Conservation (phyloP, 2,113 vertebrate genomes). For the Clarias macrocephalus region DNA sequence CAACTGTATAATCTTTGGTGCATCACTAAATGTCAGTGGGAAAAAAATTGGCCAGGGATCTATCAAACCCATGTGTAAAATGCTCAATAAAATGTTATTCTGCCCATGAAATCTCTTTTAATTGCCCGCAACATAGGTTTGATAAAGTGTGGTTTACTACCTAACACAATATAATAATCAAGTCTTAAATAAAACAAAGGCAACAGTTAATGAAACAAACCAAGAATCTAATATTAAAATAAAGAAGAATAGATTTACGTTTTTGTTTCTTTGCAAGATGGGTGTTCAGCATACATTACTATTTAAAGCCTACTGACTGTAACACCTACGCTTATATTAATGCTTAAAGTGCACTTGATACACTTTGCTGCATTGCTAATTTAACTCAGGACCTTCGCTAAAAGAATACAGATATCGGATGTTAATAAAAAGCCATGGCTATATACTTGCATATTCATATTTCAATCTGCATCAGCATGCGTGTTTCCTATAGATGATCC, state of each 20-base stretch:
- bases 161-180: slow-evolving; percentile 27
- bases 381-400: neutral
- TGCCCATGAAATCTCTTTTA: slow-evolving; percentile 67
- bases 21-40: slow-evolving; percentile 67
- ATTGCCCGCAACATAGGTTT: slow-evolving; percentile 60
- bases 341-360: neutral
- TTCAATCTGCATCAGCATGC: slow-evolving; percentile 1
- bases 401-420: neutral
- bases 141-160: slow-evolving; percentile 37
- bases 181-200: slow-evolving; percentile 35
- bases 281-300: neutral
- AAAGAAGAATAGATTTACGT: neutral
- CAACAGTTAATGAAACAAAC: slow-evolving; percentile 8
- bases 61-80: slow-evolving; percentile 65
- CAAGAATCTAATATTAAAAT: slow-evolving; percentile 1
- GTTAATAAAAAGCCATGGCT: slow-evolving; percentile 19
- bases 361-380: slow-evolving; percentile 2
- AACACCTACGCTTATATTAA: neutral
- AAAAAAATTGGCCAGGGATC: slow-evolving; percentile 58
- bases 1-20: slow-evolving; percentile 67
- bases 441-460: slow-evolving; percentile 6
- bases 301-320: neutral
- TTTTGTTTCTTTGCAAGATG: neutral
- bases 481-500: neutral
- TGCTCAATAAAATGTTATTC: slow-evolving; percentile 68